Percentiles rank a stretch among this genome's conserved stretches.
Conservation (phyloP, 2,797 vertebrate genomes). For the Triplophysa yarkandensis region DNA sequence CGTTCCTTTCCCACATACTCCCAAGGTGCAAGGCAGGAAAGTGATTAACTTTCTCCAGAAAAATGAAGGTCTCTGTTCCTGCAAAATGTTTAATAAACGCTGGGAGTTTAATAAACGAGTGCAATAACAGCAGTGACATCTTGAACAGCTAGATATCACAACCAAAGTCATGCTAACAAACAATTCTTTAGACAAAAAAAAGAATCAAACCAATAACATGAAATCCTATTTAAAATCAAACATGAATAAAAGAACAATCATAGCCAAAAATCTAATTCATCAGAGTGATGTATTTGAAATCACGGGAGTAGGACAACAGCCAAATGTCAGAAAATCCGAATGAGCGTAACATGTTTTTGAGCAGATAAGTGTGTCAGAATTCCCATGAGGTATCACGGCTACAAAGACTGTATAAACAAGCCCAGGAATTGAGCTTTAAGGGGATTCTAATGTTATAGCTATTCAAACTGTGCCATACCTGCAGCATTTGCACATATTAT, state of each 20-base stretch:
- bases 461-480: not conserved
- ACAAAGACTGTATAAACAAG: slow-evolving; percentile 19
- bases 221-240: not conserved
- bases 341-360: slow-evolving; percentile 15
- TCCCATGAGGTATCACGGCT: slow-evolving; percentile 14
- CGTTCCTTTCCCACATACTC: slow-evolving; percentile 20
- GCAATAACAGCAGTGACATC: slow-evolving; percentile 3
- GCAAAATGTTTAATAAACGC: slow-evolving; percentile 12
- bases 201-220: not conserved
- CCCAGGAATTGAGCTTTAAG: slow-evolving; percentile 18
- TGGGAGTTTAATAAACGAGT: not conserved
- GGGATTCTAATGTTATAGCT: slow-evolving; percentile 22
- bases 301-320: not conserved
- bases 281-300: slow-evolving; percentile 2
- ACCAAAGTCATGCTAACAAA: not conserved
- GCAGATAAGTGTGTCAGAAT: slow-evolving; percentile 18
- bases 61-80: not conserved
- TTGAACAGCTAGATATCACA: slow-evolving; percentile 14
- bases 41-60: slow-evolving; percentile 36
- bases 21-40: slow-evolving; percentile 34
- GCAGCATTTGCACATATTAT: not conserved
- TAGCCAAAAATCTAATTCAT: not conserved
- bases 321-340: slow-evolving; percentile 14
- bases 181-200: slow-evolving; percentile 3
- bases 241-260: slow-evolving; percentile 1